These are phyloP conservation scores for Decapterus maruadsi DNA, from an alignment of 2,797 vertebrate genomes.

Conservation along the genomic window DNA sequence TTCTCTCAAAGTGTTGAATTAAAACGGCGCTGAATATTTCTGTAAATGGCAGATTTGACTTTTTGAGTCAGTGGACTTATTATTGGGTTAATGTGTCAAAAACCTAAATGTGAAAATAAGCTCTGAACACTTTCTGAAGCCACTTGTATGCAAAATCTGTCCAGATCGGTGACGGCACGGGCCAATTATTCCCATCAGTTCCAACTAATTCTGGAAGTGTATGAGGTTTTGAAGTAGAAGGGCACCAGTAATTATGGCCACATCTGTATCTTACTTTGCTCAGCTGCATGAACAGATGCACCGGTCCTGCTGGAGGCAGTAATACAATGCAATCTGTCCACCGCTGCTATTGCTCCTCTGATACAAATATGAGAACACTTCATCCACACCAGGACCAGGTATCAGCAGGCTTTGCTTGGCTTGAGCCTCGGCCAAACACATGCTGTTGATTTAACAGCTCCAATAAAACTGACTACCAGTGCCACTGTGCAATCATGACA, in stretches of 20 bases:
- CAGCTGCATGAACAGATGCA: not conserved
- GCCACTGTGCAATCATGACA: constrained; percentile 46
- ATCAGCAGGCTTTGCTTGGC: not conserved
- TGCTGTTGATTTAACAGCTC: constrained; percentile 47
- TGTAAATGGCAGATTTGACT: too few species aligned
- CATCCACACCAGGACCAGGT: not conserved
- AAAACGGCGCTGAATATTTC: too few species aligned
- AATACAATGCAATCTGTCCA: not conserved
- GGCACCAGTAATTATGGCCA: not conserved
- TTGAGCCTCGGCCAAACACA: constrained; percentile 72
- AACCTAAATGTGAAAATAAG: too few species aligned
- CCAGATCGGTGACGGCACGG: too few species aligned
- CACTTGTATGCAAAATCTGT: too few species aligned
- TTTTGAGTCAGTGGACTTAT: too few species aligned
- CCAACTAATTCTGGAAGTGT: not conserved
- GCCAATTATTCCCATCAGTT: too few species aligned
- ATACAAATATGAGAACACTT: not conserved
- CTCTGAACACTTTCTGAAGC: too few species aligned
- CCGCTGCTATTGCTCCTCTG: not conserved
- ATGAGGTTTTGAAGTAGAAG: not conserved
- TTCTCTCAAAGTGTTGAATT: too few species aligned
- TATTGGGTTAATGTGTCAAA: too few species aligned
- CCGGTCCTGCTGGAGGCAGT: not conserved
- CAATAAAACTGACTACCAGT: constrained; percentile 68
- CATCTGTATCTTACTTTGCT: not conserved